Base-by-base conservation (phyloP, 2,888 invertebrate species). In the Drosophila formosana region DNA sequence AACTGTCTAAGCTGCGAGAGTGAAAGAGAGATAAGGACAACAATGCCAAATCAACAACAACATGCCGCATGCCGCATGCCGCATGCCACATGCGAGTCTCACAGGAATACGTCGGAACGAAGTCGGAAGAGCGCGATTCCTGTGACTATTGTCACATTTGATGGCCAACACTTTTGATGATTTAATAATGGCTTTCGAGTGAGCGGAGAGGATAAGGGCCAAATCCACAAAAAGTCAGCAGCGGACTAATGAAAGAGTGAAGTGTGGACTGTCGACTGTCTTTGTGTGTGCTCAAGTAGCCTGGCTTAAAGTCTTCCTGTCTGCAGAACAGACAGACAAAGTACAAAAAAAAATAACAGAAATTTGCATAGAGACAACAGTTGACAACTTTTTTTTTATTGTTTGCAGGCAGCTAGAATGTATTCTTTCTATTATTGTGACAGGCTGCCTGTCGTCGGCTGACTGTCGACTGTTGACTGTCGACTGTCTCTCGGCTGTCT, bases 141-240 rank as follows among this genome's bases (percentile, higher is more conserved):
- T 34, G 58, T 58, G 71, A 53, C 72, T 61, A 85, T 86, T 85
- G 83, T 83, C 81, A 83, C 75, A 86, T 83, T 79, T 86, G 83
- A 86, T 75, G 80, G 83, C 69, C 75, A 82, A 86, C 84, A 80
- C 87, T 80, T 84, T 72, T 84, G 84, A 78, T 84, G 78, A 82
- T 84, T 78, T 73, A 78, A 83, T 83, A 81, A 79, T 79, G 62
- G 66, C 41, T 28, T 53, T 49, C 61, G 6, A 7, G 30, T 13
- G 32, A 4, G n/a, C 11, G 18, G 18, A 18, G 18, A 18, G 18
- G 18, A 18, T 18, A n/a, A 32, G 41, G 34, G 50, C 37, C 5
- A 30, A 18, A 37, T 37, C 37, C 37, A 37, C 37, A 56, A 18
- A 32, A 9, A 30, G 30, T 9, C 30, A 9, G 13, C 2, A 7